Evolutionary conservation across 2,113 vertebrate species (phyloP).

Genomic region (Sialia sialis): DNA sequence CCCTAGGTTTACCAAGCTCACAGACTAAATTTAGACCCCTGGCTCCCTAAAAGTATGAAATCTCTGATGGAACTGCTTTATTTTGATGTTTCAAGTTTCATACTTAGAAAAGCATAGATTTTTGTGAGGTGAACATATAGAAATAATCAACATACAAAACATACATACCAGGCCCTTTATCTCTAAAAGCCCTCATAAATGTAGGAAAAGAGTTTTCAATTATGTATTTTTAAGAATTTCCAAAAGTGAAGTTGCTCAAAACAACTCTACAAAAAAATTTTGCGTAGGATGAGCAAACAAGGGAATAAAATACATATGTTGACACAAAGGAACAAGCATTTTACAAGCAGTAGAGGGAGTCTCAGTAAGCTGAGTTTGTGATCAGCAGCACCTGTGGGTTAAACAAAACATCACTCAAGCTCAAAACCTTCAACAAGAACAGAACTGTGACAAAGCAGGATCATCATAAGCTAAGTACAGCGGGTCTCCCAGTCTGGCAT

Average conservation of each 20-base stretch:
- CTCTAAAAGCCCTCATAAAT: background rate
- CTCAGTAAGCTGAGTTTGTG: background rate
- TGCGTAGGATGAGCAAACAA: fast-evolving
- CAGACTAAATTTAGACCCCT: background rate
- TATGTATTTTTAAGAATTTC: background rate
- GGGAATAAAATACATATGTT: background rate
- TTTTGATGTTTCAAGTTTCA: background rate
- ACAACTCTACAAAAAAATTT: background rate
- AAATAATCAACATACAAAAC: background rate
- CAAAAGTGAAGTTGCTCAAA: background rate
- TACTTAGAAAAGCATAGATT: background rate
- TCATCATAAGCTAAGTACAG: background rate
- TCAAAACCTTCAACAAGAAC: background rate
- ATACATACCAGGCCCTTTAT: background rate
- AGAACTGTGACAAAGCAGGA: background rate
- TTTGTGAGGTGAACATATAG: background rate
- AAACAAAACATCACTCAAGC: background rate
- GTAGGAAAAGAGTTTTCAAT: background rate
- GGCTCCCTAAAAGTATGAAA: background rate
- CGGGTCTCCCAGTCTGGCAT: background rate
- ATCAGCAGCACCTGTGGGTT: background rate
- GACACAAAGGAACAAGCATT: background rate
- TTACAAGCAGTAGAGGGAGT: background rate
- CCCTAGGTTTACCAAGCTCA: background rate
- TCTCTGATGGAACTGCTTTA: background rate